phyloP scores from a whole-genome alignment of 2,797 vertebrate genomes.

The Ctenochaetus hawaiiensis region DNA sequence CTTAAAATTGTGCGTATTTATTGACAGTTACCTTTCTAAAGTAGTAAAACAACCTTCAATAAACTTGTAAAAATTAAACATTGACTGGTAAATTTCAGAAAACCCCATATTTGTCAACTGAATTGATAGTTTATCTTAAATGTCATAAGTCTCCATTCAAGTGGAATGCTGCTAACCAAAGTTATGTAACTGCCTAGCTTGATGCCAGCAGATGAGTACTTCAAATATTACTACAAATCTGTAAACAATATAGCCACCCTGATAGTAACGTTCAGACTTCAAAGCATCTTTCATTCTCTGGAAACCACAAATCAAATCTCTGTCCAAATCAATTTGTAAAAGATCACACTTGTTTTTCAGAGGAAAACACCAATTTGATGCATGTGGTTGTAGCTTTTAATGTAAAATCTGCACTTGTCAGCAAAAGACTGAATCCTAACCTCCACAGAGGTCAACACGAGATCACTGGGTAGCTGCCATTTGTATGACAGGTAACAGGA shows the following conservation, averaged over 20 bases:
- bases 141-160: not conserved
- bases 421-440: not conserved
- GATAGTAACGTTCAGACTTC: not conserved
- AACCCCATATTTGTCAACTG: not conserved
- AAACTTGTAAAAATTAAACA: not conserved
- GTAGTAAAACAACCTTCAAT: not conserved
- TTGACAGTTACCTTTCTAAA: not conserved
- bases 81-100: not conserved
- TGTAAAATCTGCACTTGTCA: not conserved
- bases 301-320: not conserved
- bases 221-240: not conserved
- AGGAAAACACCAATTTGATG: not conserved
- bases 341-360: not conserved
- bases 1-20: not conserved
- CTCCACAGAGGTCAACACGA: not conserved
- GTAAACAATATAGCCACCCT: not conserved
- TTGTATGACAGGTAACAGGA: slow-evolving; percentile 20
- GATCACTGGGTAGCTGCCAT: slow-evolving; percentile 10
- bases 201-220: not conserved
- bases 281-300: not conserved
- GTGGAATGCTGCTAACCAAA: not conserved
- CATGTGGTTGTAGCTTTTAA: not conserved
- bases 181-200: not conserved
- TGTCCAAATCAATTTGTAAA: not conserved
- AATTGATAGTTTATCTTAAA: not conserved